These are phyloP conservation scores for Balaeniceps rex DNA, from an alignment of 2,113 vertebrate genomes.

Conservation along the genomic window DNA sequence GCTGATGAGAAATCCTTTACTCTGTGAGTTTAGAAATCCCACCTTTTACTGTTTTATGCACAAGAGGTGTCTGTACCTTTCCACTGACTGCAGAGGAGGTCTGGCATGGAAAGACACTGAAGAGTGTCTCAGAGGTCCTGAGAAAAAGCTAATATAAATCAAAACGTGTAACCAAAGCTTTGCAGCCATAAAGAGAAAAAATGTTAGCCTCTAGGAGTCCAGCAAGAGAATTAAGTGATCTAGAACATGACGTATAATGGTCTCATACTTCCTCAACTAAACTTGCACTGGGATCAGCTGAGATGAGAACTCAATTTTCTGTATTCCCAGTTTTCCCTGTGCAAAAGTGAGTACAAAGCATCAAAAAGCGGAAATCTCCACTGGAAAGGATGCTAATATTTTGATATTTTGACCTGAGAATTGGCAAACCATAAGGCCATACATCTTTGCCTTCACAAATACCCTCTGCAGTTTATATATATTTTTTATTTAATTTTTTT, in stretches of 20 bases:
- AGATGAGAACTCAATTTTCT: neutral
- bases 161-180: neutral
- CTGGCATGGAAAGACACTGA: neutral
- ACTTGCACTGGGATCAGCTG: neutral
- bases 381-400: neutral
- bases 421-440: neutral
- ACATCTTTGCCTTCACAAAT: neutral
- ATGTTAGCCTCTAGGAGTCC: neutral
- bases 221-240: neutral
- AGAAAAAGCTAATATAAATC: neutral
- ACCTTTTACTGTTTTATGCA: neutral
- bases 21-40: neutral
- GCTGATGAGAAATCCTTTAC: neutral
- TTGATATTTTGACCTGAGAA: neutral
- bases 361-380: neutral
- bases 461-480: neutral
- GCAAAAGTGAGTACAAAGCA: neutral
- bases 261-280: neutral
- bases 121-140: neutral
- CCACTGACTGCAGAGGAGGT: neutral
- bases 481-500: neutral
- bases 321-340: neutral
- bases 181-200: neutral
- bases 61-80: neutral
- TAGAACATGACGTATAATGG: neutral